Conservation (phyloP, 2,888 invertebrate species). For the Rhimphoctona megacephalus region DNA sequence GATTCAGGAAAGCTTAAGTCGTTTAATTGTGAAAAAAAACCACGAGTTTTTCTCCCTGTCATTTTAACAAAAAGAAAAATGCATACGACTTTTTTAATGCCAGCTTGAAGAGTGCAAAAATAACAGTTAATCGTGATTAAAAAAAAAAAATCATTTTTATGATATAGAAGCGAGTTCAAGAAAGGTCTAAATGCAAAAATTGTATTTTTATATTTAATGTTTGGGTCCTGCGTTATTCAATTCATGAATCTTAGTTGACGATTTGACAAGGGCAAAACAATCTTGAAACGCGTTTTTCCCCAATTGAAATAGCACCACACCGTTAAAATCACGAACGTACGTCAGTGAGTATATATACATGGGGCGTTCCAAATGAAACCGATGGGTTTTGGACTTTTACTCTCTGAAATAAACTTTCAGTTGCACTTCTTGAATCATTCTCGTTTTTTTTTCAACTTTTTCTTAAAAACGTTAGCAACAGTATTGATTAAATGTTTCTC, state of each 20-base stretch:
- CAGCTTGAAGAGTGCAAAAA: too few species aligned
- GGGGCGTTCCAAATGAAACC: slow-evolving; percentile 12
- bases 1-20: background rate
- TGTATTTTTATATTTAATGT: slow-evolving; percentile 3
- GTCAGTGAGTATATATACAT: background rate
- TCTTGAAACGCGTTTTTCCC: slow-evolving; percentile 40
- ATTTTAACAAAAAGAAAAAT: background rate
- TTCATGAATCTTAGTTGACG: slow-evolving; percentile 51
- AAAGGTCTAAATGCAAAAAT: background rate
- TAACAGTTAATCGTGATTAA: background rate
- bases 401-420: background rate
- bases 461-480: background rate
- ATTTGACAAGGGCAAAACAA: slow-evolving; percentile 57
- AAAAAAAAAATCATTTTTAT: background rate
- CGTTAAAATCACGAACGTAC: slow-evolving; percentile 28
- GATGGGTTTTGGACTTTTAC: background rate
- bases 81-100: background rate
- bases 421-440: background rate
- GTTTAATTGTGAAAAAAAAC: background rate
- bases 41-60: background rate
- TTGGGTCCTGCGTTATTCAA: slow-evolving; percentile 25
- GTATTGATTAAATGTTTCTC: background rate
- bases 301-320: slow-evolving; percentile 45
- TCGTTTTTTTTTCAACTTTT: background rate
- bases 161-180: background rate